Evolutionary conservation across 1,140 invertebrate species (phyloP), one percentile per base, ranked within the genome.

Genomic region (Nasonia vitripennis): DNA sequence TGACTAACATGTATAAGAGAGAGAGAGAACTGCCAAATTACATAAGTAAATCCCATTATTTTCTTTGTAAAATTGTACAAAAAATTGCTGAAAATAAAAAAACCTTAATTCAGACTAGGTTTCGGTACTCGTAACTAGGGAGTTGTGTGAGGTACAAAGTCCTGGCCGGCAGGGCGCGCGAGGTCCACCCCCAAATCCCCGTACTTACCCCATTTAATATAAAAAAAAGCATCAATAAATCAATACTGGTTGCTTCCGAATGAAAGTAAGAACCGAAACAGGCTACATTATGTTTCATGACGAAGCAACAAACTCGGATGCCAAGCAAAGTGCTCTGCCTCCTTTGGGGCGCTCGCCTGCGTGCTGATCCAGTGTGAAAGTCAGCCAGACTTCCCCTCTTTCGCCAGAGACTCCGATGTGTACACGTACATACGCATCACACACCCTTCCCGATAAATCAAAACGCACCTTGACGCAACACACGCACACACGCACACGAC

Each of bases 131-230:
- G 93, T 93, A 93, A 93, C 92, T 93, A 93, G 93, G 93, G 93
- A 93, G 93, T 93, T 93, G 93, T 93, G 93, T 93, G 93, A 93
- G 93, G 93, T 93, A 93, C 91, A 93, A 86, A 91, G 92, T 93
- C 92, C 92, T 93, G 93, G 90, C 92, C 92, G 93, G 92, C 92
- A 93, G 92, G 92, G 92, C 92, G 92, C 92, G 91, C 91, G 92
- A 92, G 90, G 87, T 93, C 91, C 92, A 91, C 90, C 92, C 90
- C 90, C 92, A 91, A 91, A 92, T 90, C 90, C 92, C 92, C 93
- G 92, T 93, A 93, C 92, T 93, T 92, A 89, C 89, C 90, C 89
- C 87, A 89, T 91, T 88, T 87, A 83, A 88, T 82, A 85, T 68
- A 55, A 78, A 83, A 83, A 77, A 79, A 62, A 78, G 86, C 1